Conservation (phyloP, 2,888 invertebrate genomes). For the Lasioglossum pauxillum region DNA sequence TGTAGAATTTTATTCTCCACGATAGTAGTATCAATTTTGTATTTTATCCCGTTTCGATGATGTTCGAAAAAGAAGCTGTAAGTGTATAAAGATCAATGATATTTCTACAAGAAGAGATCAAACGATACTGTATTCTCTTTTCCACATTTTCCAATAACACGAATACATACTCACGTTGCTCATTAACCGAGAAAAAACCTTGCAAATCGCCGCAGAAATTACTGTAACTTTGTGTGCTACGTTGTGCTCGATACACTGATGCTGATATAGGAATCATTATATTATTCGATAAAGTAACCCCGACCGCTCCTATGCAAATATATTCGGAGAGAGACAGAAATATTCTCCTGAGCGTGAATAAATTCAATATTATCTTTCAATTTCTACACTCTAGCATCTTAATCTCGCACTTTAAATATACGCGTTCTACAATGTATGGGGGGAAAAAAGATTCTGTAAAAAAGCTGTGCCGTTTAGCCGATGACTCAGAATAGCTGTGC, state of each 20-base stretch:
- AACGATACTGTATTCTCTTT: background rate
- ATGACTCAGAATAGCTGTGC: background rate
- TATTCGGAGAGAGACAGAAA: background rate
- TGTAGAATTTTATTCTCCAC: background rate
- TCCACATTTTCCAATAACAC: background rate
- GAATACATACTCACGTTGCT: background rate
- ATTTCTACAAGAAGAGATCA: background rate
- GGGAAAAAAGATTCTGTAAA: background rate
- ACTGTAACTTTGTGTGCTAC: background rate
- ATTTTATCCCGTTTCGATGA: background rate
- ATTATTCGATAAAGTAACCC: background rate
- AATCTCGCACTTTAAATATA: background rate
- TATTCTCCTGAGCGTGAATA: background rate
- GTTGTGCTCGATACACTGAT: background rate
- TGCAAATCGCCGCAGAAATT: background rate
- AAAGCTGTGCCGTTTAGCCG: background rate
- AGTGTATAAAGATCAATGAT: background rate
- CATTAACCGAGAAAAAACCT: background rate
- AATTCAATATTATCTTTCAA: background rate
- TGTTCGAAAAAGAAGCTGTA: background rate
- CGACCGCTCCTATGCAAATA: background rate
- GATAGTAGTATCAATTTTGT: background rate
- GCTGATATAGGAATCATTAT: slow-evolving; percentile 5
- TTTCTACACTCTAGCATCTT: background rate
- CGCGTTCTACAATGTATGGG: background rate